Percentiles rank a stretch among this genome's conserved stretches.
These are phyloP conservation scores for Eptatretus atami DNA, from an alignment of 2,797 vertebrate genomes.

Conservation along the genomic window DNA sequence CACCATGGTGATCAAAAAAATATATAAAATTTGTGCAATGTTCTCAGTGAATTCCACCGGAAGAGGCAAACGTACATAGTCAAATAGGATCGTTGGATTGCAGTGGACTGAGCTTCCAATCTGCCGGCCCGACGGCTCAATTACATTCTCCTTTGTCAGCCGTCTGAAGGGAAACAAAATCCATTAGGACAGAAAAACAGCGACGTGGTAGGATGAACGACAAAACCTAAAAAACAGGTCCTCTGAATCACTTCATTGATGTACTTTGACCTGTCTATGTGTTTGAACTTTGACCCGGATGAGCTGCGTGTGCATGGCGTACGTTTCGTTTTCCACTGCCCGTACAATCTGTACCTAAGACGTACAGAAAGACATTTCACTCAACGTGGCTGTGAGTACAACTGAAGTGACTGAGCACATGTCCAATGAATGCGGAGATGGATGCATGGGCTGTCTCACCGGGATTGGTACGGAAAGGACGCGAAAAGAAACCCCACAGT, in stretches of 20 bases:
- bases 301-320: conserved; percentile 55
- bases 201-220: background rate
- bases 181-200: conserved; percentile 7
- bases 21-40: background rate
- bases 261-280: conserved; percentile 75
- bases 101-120: conserved; percentile 53
- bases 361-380: conserved; percentile 6
- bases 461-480: conserved; percentile 80
- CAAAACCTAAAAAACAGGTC: background rate
- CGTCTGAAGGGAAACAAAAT: conserved; percentile 24
- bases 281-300: conserved; percentile 97
- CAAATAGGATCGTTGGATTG: conserved; percentile 57
- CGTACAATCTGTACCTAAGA: conserved; percentile 66
- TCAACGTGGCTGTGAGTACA: conserved; percentile 8
- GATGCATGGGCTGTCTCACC: conserved; percentile 20
- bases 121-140: conserved; percentile 41
- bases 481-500: conserved; percentile 87
- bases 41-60: no score
- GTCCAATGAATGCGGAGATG: no score
- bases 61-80: conserved; percentile 25
- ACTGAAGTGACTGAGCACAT: conserved; percentile 1
- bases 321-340: conserved; percentile 97
- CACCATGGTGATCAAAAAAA: background rate
- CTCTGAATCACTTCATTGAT: conserved; percentile 69
- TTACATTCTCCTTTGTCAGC: conserved; percentile 75